A percentile compares a stretch with the other conserved stretches of the same genome.
Conservation (phyloP, 2,797 vertebrate species). For the Hemitrygon akajei region DNA sequence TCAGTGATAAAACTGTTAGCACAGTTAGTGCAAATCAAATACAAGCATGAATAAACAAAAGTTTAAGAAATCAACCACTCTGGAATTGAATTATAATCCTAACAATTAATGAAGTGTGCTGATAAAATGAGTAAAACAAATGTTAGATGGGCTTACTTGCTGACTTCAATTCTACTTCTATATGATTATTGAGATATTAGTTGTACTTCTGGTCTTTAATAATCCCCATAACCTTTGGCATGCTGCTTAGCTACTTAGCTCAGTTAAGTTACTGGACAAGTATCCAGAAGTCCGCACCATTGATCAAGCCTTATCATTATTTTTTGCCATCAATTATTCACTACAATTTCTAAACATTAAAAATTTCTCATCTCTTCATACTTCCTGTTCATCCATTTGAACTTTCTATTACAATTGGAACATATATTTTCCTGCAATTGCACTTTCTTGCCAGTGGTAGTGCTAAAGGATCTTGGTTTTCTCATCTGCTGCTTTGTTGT, state of each 20-base stretch:
- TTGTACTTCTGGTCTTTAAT: not conserved
- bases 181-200: too few relatives aligned
- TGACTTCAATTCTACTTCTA: not conserved
- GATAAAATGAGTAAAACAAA: not conserved
- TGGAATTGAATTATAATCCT: not conserved
- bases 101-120: not conserved
- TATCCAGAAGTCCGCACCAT: too few relatives aligned
- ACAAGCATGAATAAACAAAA: not conserved
- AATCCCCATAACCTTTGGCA: not conserved
- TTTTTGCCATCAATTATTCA: not conserved
- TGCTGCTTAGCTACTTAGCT: too few relatives aligned
- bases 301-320: not conserved
- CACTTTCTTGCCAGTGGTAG: not conserved
- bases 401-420: not conserved
- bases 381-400: not conserved
- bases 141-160: not conserved
- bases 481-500: not conserved
- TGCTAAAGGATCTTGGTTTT: slow-evolving; percentile 11
- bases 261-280: too few relatives aligned
- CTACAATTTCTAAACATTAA: not conserved
- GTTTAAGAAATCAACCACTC: slow-evolving; percentile 2
- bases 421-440: not conserved
- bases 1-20: not conserved
- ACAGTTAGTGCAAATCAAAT: not conserved
- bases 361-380: not conserved